phyloP scores from a whole-genome alignment of 1,140 invertebrate genomes.

The Nasonia giraulti region DNA sequence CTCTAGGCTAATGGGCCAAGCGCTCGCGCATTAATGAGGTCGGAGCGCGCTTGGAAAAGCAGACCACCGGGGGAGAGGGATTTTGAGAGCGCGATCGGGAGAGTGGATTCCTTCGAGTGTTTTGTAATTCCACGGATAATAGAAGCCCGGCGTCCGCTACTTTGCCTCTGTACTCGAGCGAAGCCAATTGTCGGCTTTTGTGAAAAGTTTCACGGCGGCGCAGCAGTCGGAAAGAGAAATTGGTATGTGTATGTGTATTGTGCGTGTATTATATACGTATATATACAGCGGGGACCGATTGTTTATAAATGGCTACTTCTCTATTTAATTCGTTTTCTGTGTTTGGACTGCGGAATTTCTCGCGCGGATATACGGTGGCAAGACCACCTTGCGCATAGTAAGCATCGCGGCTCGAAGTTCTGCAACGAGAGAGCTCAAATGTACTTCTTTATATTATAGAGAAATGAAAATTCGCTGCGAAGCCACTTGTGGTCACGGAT shows the following conservation, averaged over 20 bases:
- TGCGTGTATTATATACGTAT: too few species aligned
- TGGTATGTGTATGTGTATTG: not conserved
- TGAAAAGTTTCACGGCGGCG: not conserved
- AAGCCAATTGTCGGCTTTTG: not conserved
- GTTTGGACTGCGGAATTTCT: too few species aligned
- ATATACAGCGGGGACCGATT: not conserved
- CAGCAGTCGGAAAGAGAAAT: not conserved
- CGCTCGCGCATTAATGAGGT: slow-evolving; percentile 3
- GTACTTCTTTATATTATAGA: too few species aligned
- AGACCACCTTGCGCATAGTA: too few species aligned
- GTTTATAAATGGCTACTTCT: not conserved
- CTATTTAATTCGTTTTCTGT: not conserved
- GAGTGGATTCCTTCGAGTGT: not conserved
- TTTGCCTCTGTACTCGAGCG: not conserved
- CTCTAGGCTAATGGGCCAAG: slow-evolving; percentile 5
- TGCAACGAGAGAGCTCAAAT: too few species aligned
- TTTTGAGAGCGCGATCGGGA: slow-evolving; percentile 2
- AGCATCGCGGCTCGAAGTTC: too few species aligned
- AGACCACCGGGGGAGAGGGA: not conserved
- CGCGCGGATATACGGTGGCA: too few species aligned
- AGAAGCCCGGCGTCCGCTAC: not conserved
- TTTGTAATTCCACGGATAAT: slow-evolving; percentile 20
- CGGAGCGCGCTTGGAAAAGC: not conserved
- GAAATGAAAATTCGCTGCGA: too few species aligned
- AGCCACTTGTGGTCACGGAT: too few species aligned